phyloP scores from a whole-genome alignment of 2,113 vertebrate species.

The Engraulis encrasicolus region DNA sequence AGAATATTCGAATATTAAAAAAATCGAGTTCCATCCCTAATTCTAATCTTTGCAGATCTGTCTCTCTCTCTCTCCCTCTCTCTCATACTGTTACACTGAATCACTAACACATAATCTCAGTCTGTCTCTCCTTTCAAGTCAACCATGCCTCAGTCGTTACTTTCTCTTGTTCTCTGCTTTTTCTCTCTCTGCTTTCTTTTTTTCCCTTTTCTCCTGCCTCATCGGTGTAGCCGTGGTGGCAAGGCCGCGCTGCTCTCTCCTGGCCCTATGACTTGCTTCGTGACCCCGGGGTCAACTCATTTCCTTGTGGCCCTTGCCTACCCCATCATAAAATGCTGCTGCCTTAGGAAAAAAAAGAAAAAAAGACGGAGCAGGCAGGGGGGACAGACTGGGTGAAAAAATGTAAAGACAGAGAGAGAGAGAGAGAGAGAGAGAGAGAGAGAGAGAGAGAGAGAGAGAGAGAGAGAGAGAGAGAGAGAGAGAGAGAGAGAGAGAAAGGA shows the following conservation, averaged over 20 bases:
- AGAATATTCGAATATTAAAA: too few relatives aligned
- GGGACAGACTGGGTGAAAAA: not conserved
- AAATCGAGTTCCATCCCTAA: too few relatives aligned
- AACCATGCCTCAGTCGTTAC: too few relatives aligned
- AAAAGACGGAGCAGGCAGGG: not conserved
- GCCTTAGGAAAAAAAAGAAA: conserved; percentile 9
- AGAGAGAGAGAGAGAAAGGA: conserved; percentile 51
- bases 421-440: not conserved
- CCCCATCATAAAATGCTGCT: conserved; percentile 73
- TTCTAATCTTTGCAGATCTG: too few relatives aligned
- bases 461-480: conserved; percentile 71
- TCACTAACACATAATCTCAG: too few relatives aligned
- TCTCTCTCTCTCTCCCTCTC: too few relatives aligned
- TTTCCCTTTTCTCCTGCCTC: too few relatives aligned
- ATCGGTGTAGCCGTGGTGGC: conserved; percentile 48
- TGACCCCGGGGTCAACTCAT: conserved; percentile 81
- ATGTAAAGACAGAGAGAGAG: not conserved
- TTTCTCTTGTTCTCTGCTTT: too few relatives aligned
- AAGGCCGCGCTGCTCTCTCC: conserved; percentile 57
- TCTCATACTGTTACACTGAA: too few relatives aligned
- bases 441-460: not conserved
- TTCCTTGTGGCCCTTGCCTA: conserved; percentile 80
- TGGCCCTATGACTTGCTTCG: conserved; percentile 68
- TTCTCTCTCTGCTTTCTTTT: too few relatives aligned
- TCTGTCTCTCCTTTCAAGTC: too few relatives aligned